phyloP scores from a whole-genome alignment of 2,113 vertebrate species.

The Pogona vitticeps region DNA sequence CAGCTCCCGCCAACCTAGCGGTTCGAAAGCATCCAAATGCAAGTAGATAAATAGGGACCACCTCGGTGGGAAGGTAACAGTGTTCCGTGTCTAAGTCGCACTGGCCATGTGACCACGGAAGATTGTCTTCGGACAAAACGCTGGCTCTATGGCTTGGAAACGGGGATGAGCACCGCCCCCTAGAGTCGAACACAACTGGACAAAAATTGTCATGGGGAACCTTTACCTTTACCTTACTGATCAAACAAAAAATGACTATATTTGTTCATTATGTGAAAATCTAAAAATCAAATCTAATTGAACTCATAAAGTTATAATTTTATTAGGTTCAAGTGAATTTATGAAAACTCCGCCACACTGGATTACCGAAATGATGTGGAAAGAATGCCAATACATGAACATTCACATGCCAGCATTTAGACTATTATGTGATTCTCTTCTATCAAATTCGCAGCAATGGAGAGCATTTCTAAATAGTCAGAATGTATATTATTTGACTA shows the following conservation, averaged over 20 bases:
- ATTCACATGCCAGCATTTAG: constrained; percentile 57
- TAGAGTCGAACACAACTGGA: too few species aligned
- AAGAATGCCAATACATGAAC: constrained; percentile 66
- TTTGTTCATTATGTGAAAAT: not conserved
- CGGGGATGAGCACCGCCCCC: too few species aligned
- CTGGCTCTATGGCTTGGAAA: too few species aligned
- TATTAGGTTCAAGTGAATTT: constrained; percentile 27
- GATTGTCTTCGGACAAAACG: too few species aligned
- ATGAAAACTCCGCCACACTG: constrained; percentile 31
- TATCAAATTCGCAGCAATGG: constrained; percentile 64
- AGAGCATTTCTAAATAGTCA: constrained; percentile 39
- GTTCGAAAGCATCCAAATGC: too few species aligned
- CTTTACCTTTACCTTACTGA: too few species aligned
- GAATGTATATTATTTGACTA: constrained; percentile 50
- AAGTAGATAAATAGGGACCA: too few species aligned
- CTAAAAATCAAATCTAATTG: not conserved
- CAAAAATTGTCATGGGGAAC: too few species aligned
- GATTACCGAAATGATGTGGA: constrained; percentile 64
- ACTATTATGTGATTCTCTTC: constrained; percentile 63
- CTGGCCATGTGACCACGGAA: too few species aligned
- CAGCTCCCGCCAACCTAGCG: too few species aligned
- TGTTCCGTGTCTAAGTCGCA: too few species aligned
- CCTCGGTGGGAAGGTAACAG: too few species aligned
- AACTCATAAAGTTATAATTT: not conserved
- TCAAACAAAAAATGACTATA: constrained; percentile 2